Evolutionary conservation across 2,888 invertebrate genomes (phyloP), one percentile per base, ranked within the genome.

Genomic region (Clanis bilineata): DNA sequence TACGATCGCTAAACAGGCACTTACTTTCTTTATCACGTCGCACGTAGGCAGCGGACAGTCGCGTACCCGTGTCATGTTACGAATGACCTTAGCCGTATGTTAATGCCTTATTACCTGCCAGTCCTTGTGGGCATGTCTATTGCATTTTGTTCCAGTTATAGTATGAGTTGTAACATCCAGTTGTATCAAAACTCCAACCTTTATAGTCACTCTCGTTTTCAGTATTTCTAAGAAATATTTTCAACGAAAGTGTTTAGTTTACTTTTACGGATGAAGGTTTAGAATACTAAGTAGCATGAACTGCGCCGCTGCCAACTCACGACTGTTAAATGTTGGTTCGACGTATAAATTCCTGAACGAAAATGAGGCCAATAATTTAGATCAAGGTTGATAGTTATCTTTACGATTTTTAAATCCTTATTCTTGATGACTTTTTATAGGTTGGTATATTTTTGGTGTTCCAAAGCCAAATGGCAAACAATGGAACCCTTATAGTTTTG

Each of bases 191-290:
- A n/a, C 51, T 36, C 47, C n/a, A 39, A 25, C 7, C 12, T 10
- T 23, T 47, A 25, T 25, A 47, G 15, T 47, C 15, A 51, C 45
- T 41, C 39, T 41, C 41, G 41, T 9, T 61, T 64, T 63, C 57
- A 64, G 64, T 67, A 32, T 51, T 77, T 74, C 72, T 69, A 43
- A 73, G 76, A 74, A 77, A 68, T 73, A 77, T 76, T 70, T 62
- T 67, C 67, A 71, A 76, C 77, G 77, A 81, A 80, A 80, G 75
- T 66, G 75, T 73, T 76, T 70, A 69, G 70, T 64, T 65, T 58
- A 56, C 38, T 64, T 60, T 60, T 60, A 51, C 51, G 47, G 23
- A 18, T 39, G 39, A 21, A 51, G 22, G 39, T 28, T 9, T 21
- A 36, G 59, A 63, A 66, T 63, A 56, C 43, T 51, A 64, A 64